Evolutionary conservation across 2,888 invertebrate genomes (phyloP), one percentile per base, ranked within the genome.

Genomic region (Steinernema carpocapsae): DNA sequence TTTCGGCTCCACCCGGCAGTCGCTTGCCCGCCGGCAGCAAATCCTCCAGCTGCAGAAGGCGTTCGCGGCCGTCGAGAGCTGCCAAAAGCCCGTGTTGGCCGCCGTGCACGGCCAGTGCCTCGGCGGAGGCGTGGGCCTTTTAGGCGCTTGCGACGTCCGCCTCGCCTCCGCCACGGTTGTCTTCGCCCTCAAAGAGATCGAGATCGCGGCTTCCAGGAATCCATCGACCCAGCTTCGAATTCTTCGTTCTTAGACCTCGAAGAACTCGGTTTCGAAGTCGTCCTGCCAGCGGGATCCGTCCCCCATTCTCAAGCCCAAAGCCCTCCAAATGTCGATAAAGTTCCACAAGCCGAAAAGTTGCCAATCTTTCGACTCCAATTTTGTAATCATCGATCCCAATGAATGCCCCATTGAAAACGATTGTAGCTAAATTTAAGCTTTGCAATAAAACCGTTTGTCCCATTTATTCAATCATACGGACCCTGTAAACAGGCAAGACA

Each of bases 201-300:
- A 90, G 73, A 78, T 90, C 37, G 97, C 97, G 0, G 90, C 99
- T 88, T 97, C 3, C 95, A 97, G 2, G 99, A 99, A 90, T 93
- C 97, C 0, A 97, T 97, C 0, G 92, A 93, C 0, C 89, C 99
- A 48, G 97, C 97, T 88, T 91, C 97, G 78, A 89, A 99, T 19
- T 97, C 97, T 0, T 95, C 94, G 90, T 89, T 94, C 1, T 91
- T 97, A 37, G 94, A 94, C 22, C 95, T 92, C 84, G 92, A 93
- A 45, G 95, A 96, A 79, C 90, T 94, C 77, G 93, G 92, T 0
- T 90, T 95, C 24, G 99, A 99, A 87, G 89, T 97, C 0, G 93
- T 93, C 77, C 94, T 91, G 82, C 95, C 97, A 0, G 94, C 92
- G 0, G 90, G 97, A 46, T 7, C 43, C 12, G n/a, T 51, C 7